Evolutionary conservation across 1,140 invertebrate genomes (phyloP), one percentile per base, ranked within the genome.

Genomic region (Elysia chlorotica): DNA sequence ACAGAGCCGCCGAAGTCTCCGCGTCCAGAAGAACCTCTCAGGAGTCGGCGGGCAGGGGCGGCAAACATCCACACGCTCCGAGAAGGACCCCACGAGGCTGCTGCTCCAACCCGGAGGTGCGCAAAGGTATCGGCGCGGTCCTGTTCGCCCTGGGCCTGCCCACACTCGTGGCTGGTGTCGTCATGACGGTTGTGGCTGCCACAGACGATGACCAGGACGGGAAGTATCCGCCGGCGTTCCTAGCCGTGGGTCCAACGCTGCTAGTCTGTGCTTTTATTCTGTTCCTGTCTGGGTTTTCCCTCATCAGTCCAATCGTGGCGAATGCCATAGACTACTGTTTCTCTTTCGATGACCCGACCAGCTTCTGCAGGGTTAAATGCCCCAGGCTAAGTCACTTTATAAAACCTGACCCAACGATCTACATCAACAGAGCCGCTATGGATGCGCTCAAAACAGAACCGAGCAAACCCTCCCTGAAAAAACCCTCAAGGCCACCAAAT

Each of bases 81-180:
- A n/a, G n/a, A n/a, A n/a, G n/a, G n/a, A n/a, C n/a, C n/a, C n/a
- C n/a, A n/a, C n/a, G n/a, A n/a, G n/a, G n/a, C n/a, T n/a, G 25
- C 53, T 63, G 28, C 65, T 23, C 17, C 65, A 75, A 30, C 38
- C 68, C 35, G 37, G 48, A 23, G 30, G 68, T 38, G 48, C 74
- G 37, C 28, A 74, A 53, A 57, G 63, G 53, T 63, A 62, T 57
- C 59, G 62, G 38, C 1, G 62, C 65, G 28, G 53, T 25, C 28
- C 31, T 65, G 30, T 56, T 57, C 38, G 65, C 57, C 41, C 63
- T 57, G 65, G 71, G 36, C 35, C 63, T 57, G 56, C 65, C 54
- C 6, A 57, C 33, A 37, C 69, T 71, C 65, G 71, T 62, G 69
- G 73, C 66, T 65, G 63, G 53, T 69, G 54, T 61, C 73, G 75